Conservation (phyloP, 2,113 vertebrate genomes). For the Ceyx cyanopectus region DNA sequence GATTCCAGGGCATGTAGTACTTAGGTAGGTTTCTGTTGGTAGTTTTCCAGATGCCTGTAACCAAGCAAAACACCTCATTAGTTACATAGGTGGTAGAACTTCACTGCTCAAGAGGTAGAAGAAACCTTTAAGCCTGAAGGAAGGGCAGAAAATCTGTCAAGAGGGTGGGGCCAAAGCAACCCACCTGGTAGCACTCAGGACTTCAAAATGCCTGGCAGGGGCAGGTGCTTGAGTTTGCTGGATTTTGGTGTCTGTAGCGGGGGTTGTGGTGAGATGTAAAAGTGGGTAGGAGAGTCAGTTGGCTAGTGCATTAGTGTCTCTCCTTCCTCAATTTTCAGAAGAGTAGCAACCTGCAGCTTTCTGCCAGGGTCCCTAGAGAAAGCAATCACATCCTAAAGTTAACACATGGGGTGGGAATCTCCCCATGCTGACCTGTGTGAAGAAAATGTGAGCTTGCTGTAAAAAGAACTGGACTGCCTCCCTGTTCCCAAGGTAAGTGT, state of each 20-base stretch:
- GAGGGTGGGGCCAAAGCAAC: not conserved
- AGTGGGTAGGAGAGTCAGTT: fast-evolving
- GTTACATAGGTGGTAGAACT: not conserved
- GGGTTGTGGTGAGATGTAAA: not conserved
- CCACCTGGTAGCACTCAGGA: not conserved
- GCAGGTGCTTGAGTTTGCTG: fast-evolving
- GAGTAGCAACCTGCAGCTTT: not conserved
- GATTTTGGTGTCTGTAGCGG: not conserved
- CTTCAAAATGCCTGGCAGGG: not conserved
- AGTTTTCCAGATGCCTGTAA: not conserved
- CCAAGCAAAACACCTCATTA: not conserved
- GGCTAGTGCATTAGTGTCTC: not conserved
- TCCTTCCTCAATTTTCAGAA: not conserved
- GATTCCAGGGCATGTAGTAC: not conserved
- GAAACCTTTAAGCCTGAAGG: not conserved
- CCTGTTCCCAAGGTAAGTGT: not conserved
- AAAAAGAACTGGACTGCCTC: not conserved
- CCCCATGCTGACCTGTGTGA: not conserved
- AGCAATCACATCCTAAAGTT: not conserved
- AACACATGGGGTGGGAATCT: not conserved
- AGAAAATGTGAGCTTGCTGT: not conserved
- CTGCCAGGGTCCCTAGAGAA: not conserved
- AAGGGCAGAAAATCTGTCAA: not conserved
- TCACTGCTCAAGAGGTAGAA: not conserved
- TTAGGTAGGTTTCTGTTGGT: not conserved